Evolutionary conservation across 1,140 invertebrate species (phyloP).

Genomic region (Pogonognathellus flavescens): DNA sequence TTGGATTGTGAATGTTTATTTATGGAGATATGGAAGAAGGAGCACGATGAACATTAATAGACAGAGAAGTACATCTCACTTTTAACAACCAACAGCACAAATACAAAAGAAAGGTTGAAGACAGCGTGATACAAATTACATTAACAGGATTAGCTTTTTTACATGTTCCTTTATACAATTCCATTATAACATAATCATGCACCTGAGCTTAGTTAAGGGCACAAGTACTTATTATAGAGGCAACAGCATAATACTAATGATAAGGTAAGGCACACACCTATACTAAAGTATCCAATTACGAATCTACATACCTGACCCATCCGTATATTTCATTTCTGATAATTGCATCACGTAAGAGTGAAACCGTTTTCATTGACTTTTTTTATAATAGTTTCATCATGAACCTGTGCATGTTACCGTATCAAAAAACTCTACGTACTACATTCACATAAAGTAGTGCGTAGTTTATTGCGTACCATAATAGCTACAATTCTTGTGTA

Average conservation of each 20-base stretch:
- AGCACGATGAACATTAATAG: too few species aligned
- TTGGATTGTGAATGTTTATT: background rate
- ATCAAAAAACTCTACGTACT: background rate
- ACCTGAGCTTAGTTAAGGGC: too few species aligned
- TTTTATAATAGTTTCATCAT: too few species aligned
- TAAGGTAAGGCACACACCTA: background rate
- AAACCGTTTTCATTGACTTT: background rate
- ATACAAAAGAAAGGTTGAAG: slow-evolving; percentile 5
- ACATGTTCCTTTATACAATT: background rate
- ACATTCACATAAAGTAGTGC: background rate
- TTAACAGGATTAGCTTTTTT: slow-evolving; percentile 5
- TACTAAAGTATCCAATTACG: background rate
- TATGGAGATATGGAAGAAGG: too few species aligned
- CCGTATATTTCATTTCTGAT: background rate
- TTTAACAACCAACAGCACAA: background rate
- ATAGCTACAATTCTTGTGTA: background rate
- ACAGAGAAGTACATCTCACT: background rate
- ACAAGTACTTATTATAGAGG: too few species aligned
- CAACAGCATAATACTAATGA: too few species aligned
- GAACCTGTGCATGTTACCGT: too few species aligned
- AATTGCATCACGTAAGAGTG: background rate
- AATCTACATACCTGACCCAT: background rate
- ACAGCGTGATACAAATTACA: slow-evolving; percentile 6
- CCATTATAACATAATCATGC: too few species aligned
- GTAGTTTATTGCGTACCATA: background rate